phyloP scores from a whole-genome alignment of 2,797 vertebrate genomes.

The Myripristis jacobus region DNA sequence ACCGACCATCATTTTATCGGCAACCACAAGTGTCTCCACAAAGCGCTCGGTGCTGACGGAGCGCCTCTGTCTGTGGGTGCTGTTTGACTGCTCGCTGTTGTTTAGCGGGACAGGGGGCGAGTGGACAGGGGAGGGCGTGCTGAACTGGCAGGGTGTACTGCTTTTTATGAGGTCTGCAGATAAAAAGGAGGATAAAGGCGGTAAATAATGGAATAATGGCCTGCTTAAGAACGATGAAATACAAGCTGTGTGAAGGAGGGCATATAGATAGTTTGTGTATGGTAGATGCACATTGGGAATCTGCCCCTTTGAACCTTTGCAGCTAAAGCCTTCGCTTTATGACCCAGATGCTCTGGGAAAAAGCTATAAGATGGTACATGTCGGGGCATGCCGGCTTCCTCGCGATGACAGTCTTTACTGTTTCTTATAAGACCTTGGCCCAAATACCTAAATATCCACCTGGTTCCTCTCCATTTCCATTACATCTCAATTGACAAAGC shows the following conservation, averaged over 20 bases:
- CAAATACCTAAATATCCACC: slow-evolving; percentile 78
- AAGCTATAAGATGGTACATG: slow-evolving; percentile 74
- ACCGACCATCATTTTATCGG: slow-evolving; percentile 99
- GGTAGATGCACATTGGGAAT: slow-evolving; percentile 43
- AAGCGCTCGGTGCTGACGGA: slow-evolving; percentile 97
- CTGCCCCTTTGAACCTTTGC: slow-evolving; percentile 73
- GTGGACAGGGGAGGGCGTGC: slow-evolving; percentile 70
- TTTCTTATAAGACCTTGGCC: slow-evolving; percentile 75
- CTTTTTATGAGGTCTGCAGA: slow-evolving; percentile 86
- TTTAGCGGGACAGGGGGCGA: slow-evolving; percentile 62
- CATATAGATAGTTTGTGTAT: slow-evolving; percentile 16
- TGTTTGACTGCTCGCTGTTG: slow-evolving; percentile 71
- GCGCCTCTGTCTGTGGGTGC: slow-evolving; percentile 85
- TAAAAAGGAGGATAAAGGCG: slow-evolving; percentile 64
- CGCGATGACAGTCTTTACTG: slow-evolving; percentile 68
- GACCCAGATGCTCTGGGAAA: slow-evolving; percentile 80
- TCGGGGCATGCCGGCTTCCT: slow-evolving; percentile 76
- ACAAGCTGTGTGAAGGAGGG: slow-evolving; percentile 8
- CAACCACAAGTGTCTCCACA: slow-evolving; percentile 97
- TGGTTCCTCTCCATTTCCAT: slow-evolving; percentile 66
- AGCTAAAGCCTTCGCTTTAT: slow-evolving; percentile 76
- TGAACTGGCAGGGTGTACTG: slow-evolving; percentile 82
- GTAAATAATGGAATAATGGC: slow-evolving; percentile 30
- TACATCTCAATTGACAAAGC: slow-evolving; percentile 34
- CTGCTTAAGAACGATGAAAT: not conserved